Evolutionary conservation across 2,888 invertebrate species (phyloP), one percentile per base, ranked within the genome.

Genomic region (Andricus quercusramuli): DNA sequence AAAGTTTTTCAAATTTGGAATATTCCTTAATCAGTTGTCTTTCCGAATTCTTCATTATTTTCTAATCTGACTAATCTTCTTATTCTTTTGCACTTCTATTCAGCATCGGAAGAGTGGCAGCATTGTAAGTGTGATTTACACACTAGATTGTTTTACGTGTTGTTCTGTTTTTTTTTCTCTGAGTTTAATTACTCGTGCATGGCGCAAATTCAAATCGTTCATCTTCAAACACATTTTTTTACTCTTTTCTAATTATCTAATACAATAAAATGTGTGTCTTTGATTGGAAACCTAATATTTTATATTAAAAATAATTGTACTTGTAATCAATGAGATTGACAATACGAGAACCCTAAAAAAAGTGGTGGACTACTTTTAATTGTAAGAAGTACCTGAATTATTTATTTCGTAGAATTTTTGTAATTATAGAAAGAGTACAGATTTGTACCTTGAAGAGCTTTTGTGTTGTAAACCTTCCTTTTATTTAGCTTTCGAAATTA

Each of bases 61-160:
- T 44, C 41, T 67, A 41, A 41, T 79, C 78, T 79, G 65, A 80
- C 64, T 20, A 78, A 78, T 83, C 74, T 80, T 83, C 84, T 81
- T 81, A 80, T 90, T 90, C 91, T 91, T 91, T 92, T 90, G 88
- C 92, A 93, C 93, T 92, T 93, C 89, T 90, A 93, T 92, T 94
- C 95, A 95, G 95, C 95, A 87, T 94, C 94, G 94, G 95, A 95
- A 94, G 94, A 95, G 86, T 96, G 96, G 96, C 95, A 94, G 93
- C 94, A 94, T 91, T 94, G 95, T 95, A 94, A 95, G 95, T 95
- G 90, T 87, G 88, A 86, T 85, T 86, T 83, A 83, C 22, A 78
- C 59, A 81, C 62, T 47, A 74, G 32, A 37, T 32, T 74, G 56
- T 70, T 25, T 13, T 70, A 17, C 1, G 64, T 64, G 25, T 59